phyloP scores from a whole-genome alignment of 2,113 vertebrate species.

The Rafetus swinhoei region DNA sequence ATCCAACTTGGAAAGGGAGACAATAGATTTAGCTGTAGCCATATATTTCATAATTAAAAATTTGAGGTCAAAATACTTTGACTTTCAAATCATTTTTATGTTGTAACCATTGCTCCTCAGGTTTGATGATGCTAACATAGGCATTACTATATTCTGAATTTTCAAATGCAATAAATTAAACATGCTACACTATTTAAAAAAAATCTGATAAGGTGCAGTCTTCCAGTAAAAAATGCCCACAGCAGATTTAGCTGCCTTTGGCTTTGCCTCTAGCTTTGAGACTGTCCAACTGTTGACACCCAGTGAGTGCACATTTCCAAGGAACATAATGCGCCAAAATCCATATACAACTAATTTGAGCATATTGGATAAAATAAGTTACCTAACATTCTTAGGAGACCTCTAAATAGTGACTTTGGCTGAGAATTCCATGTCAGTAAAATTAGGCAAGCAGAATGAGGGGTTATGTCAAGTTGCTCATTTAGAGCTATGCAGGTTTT shows the following conservation, averaged over 20 bases:
- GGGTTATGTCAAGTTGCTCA: rapidly evolving
- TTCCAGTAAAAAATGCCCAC: conserved; percentile 68
- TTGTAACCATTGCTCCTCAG: conserved; percentile 44
- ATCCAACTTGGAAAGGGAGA: conserved; percentile 48
- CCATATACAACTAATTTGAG: neutral
- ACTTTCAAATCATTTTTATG: conserved; percentile 59
- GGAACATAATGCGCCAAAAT: neutral
- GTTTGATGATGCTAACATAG: conserved; percentile 47
- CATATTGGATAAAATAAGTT: neutral
- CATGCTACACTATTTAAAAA: neutral
- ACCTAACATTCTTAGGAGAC: neutral
- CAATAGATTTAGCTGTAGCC: conserved; percentile 53
- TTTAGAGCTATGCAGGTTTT: neutral
- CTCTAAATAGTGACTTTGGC: neutral
- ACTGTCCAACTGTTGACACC: conserved; percentile 40
- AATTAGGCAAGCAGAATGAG: neutral
- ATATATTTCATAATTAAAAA: conserved; percentile 48
- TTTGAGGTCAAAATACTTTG: conserved; percentile 62
- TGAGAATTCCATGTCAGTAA: neutral
- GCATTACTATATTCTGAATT: neutral
- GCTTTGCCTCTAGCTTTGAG: conserved; percentile 77
- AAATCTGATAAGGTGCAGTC: conserved; percentile 53
- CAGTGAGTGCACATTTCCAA: neutral
- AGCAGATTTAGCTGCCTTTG: conserved; percentile 71
- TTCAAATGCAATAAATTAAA: conserved; percentile 58